These are phyloP conservation scores for Calliphora vicina DNA, from an alignment of 1,140 invertebrate species.

Conservation along the genomic window DNA sequence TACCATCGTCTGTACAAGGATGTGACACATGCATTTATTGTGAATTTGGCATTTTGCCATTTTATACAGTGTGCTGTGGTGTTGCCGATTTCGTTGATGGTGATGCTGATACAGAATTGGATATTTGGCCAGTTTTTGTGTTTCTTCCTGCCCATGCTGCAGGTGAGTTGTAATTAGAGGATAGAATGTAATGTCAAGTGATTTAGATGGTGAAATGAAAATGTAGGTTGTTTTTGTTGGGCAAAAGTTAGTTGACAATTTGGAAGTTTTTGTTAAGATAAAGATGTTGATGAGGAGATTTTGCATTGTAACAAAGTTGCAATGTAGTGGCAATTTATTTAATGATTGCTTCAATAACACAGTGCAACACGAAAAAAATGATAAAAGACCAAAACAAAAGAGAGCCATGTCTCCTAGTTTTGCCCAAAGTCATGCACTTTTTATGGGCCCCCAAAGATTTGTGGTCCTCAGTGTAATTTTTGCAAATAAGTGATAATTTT, in stretches of 20 bases:
- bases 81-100: constrained; percentile 73
- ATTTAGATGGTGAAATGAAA: neutral
- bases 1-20: constrained; percentile 70
- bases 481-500: no score
- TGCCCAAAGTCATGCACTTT: no score
- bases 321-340: no score
- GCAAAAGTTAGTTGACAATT: neutral
- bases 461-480: no score
- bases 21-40: constrained; percentile 72
- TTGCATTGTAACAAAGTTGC: no score
- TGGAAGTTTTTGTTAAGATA: no score
- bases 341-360: no score
- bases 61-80: constrained; percentile 74
- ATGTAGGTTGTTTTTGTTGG: neutral
- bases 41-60: constrained; percentile 74
- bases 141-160: constrained; percentile 78
- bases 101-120: constrained; percentile 78
- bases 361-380: no score
- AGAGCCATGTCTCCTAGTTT: no score
- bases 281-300: no score
- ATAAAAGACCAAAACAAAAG: no score
- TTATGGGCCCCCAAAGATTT: no score
- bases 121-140: constrained; percentile 78
- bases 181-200: neutral
- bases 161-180: constrained; percentile 65